Base-by-base conservation (phyloP, 2,113 vertebrate species). In the Gymnarchus niloticus region DNA sequence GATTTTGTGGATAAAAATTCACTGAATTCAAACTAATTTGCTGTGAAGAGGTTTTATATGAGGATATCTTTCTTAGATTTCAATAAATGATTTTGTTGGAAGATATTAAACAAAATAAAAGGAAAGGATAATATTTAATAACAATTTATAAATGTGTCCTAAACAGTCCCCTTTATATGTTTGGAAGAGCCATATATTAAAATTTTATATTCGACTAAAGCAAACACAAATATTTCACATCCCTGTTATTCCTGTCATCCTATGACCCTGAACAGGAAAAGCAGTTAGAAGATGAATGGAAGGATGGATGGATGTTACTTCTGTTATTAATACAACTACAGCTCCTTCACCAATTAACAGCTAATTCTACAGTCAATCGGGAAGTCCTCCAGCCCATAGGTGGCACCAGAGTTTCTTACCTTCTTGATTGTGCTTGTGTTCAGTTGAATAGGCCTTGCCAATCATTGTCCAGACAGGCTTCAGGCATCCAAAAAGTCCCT, bases 391-490 rank as follows among this genome's bases (percentile, higher is more conserved):
- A 10, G 76, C 44, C 19, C 3, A 37, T 46, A 48, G 76, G 76
- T 44, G 76, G 49, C 80, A 52, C 51, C 51, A n/a, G 17, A 51
- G n/a, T 54, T 82, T 88, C 96, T 91, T 91, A 98, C 97, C 97
- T 88, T 97, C 96, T 46, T 96, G 93, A 80, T 92, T 94, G 46
- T 97, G 96, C 86, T 98, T 98, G 94, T 98, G 96, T 85, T 98
- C 97, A 0, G 97, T 97, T 76, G 96, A 96, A 90, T 98, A 98
- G 12, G 97, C 97, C 90, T 98, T 98, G 89, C 97, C 97, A 17
- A 98, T 97, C 97, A 98, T 98, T 84, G 96, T 97, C 97, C 97
- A 98, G 86, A 98, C 97, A 4, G 97, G 97, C 76, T 95, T 95
- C 80, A 98, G 94, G 91, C 97, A 98, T 33, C 97, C 97, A 87